These are phyloP conservation scores for Vesta saturnalis DNA, from an alignment of 2,888 invertebrate species.

Conservation along the genomic window DNA sequence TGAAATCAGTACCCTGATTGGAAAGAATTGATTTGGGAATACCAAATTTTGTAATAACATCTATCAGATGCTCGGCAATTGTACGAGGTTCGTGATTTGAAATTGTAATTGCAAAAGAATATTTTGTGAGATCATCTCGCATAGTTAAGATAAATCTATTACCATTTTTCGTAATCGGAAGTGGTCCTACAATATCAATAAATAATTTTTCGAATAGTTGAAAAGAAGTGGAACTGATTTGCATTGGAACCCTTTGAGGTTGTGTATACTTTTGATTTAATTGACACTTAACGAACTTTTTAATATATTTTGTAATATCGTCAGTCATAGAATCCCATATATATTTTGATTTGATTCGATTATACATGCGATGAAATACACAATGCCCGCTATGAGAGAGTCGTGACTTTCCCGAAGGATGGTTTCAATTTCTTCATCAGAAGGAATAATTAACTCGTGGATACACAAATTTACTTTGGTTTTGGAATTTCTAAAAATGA, in stretches of 20 bases:
- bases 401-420: background rate
- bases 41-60: conserved; percentile 5
- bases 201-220: background rate
- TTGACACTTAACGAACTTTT: conserved; percentile 44
- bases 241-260: background rate
- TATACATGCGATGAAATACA: too few relatives aligned
- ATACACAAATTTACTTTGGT: background rate
- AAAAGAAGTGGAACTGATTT: background rate
- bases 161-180: background rate
- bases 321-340: conserved; percentile 34
- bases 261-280: conserved; percentile 21
- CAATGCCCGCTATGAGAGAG: background rate
- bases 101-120: conserved; percentile 41
- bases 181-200: background rate
- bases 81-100: background rate
- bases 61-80: conserved; percentile 11
- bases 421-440: background rate
- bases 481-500: background rate
- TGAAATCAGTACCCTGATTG: conserved; percentile 34
- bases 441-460: background rate
- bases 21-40: background rate
- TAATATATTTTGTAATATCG: conserved; percentile 32
- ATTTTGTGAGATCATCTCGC: conserved; percentile 52
- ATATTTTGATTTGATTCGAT: conserved; percentile 33
- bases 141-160: background rate